These are phyloP conservation scores for Ptychodera flava DNA, from an alignment of 35 echinoderm and acorn worm genomes.

Conservation along the genomic window DNA sequence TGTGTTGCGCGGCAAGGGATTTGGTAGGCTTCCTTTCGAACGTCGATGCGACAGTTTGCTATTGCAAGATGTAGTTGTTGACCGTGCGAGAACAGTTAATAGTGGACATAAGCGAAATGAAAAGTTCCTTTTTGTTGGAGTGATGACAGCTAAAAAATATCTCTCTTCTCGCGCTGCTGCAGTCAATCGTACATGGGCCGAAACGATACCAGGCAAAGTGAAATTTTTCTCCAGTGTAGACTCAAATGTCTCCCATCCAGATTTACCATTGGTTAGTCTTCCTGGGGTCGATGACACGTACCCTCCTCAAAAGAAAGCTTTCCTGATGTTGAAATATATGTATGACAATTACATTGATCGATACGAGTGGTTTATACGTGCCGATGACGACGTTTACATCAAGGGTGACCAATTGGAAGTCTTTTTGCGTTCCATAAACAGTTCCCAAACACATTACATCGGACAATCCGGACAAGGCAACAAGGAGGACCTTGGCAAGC, in stretches of 20 bases:
- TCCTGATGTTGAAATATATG: not conserved
- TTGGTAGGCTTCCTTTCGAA: no score
- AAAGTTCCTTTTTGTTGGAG: not conserved
- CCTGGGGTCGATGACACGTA: not conserved
- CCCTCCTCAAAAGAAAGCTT: not conserved
- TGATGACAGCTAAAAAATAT: not conserved
- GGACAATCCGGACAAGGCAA: not conserved
- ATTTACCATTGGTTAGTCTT: not conserved
- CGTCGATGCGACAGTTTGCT: no score
- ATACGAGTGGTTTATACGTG: not conserved
- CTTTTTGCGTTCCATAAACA: not conserved
- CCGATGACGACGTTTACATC: not conserved
- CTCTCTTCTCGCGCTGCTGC: not conserved
- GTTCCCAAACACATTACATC: not conserved
- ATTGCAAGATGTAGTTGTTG: no score
- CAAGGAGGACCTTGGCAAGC: not conserved
- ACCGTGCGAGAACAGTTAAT: no score
- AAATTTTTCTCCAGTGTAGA: not conserved
- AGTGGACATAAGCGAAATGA: no score
- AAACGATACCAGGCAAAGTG: not conserved
- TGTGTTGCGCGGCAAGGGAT: no score
- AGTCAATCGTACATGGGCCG: not conserved
- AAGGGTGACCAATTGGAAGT: not conserved
- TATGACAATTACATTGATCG: not conserved
- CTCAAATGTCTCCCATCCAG: not conserved